phyloP scores from a whole-genome alignment of 2,888 invertebrate species.

The Gnatocerus cornutus region DNA sequence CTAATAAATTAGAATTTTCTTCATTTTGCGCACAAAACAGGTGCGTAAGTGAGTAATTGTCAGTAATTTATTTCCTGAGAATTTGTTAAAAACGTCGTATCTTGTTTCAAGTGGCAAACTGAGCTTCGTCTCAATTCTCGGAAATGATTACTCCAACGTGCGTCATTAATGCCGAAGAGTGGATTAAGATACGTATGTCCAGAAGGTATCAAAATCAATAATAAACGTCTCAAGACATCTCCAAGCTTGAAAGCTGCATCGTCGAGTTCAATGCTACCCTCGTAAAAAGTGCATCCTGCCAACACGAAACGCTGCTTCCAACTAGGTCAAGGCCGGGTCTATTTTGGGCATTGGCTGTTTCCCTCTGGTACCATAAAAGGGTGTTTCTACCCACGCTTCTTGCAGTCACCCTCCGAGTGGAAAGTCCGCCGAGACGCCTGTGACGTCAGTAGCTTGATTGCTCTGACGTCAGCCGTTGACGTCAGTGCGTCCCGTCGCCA shows the following conservation, averaged over 20 bases:
- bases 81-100: no score
- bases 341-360: conserved; percentile 41
- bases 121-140: no score
- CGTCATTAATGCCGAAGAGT: no score
- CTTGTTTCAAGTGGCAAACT: no score
- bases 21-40: no score
- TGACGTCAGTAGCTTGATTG: conserved; percentile 60
- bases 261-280: conserved; percentile 5
- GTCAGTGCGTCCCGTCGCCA: conserved; percentile 59
- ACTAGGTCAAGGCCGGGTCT: conserved; percentile 46
- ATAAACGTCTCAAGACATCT: background rate
- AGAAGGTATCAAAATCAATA: background rate
- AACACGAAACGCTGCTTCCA: conserved; percentile 13
- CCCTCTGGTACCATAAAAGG: conserved; percentile 49
- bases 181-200: background rate
- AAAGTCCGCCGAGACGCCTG: conserved; percentile 61
- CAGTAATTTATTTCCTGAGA: no score
- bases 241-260: background rate
- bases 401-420: conserved; percentile 53
- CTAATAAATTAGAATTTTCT: no score
- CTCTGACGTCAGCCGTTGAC: conserved; percentile 58
- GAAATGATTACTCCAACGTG: no score
- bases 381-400: conserved; percentile 56
- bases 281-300: conserved; percentile 20
- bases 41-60: no score